These are phyloP conservation scores for Otolemur crassicaudatus DNA, from an alignment of 2,797 vertebrate species.

Conservation along the genomic window DNA sequence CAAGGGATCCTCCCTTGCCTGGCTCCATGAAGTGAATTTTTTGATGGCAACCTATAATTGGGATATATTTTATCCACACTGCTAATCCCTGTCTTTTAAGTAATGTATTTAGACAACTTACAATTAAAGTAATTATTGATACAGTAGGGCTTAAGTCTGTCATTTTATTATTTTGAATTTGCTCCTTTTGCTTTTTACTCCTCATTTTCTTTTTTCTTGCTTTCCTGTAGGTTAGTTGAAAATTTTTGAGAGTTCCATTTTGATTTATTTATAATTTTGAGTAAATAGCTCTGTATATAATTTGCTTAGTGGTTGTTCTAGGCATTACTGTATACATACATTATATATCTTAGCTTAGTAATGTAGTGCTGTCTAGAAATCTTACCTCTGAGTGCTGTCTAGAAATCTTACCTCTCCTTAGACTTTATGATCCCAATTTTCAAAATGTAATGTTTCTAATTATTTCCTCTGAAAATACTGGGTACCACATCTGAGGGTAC, in stretches of 20 bases:
- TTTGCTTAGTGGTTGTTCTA: not conserved
- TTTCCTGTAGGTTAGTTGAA: not conserved
- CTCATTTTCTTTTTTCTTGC: not conserved
- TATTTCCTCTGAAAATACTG: not conserved
- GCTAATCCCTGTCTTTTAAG: not conserved
- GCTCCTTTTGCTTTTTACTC: not conserved
- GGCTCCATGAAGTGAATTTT: not conserved
- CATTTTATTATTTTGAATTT: not conserved
- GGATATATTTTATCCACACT: not conserved
- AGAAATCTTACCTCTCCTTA: not conserved
- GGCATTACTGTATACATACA: not conserved
- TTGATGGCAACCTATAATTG: not conserved
- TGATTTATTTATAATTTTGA: not conserved
- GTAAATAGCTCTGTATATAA: not conserved
- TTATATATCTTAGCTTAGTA: not conserved
- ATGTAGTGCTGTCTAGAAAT: not conserved
- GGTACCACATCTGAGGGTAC: not conserved
- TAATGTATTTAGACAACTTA: not conserved
- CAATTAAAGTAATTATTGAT: not conserved
- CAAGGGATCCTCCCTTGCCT: not conserved
- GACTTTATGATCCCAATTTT: not conserved
- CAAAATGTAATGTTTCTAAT: not conserved
- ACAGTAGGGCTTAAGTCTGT: not conserved
- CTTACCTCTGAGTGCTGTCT: not conserved
- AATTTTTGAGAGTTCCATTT: not conserved